Evolutionary conservation across 2,888 invertebrate species (phyloP), one percentile per base, ranked within the genome.

Genomic region (Tiliacea citrago): DNA sequence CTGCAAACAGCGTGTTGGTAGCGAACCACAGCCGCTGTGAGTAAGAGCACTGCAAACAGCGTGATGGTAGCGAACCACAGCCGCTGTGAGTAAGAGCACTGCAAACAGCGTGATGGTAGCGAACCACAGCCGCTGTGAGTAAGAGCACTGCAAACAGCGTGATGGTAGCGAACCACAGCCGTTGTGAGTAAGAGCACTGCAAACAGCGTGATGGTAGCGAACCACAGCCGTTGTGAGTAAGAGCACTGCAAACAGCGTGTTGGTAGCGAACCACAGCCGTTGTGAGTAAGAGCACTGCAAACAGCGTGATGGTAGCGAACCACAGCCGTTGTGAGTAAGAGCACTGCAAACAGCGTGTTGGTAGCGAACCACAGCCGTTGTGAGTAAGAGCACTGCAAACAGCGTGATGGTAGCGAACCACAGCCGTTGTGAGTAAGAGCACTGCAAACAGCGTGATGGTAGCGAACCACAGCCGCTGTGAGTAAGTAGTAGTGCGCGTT

Each of bases 81-180:
- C 53, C 79, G 49, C 55, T 69, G 70, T 68, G 75, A 57, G 39
- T 55, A 57, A 72, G 67, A 67, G 83, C 62, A 70, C 35, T 42
- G 39, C 69, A 61, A 42, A 47, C 42, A 29, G 68, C 57, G 39
- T 18, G 79, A 39, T 55, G 67, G 35, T 13, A 57, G 57, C 71
- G 51, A 62, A 60, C 58, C 75, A 7, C 47, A 42, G 47, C 53
- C 79, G 49, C 55, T 69, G 70, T 68, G 75, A 57, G 39, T 55
- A 57, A 72, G 67, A 67, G 83, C 62, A 70, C 35, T 42, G 39
- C 69, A 61, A 42, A 47, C 42, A 29, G 68, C 57, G 39, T 18
- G 79, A 39, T 55, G 67, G 35, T 13, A 57, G 57, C 71, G 51
- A 62, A 60, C 58, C 75, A 7, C 47, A 42, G 47, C 53, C 79